Base-by-base conservation (phyloP, 2,113 vertebrate genomes). In the Rhinogobius similis region DNA sequence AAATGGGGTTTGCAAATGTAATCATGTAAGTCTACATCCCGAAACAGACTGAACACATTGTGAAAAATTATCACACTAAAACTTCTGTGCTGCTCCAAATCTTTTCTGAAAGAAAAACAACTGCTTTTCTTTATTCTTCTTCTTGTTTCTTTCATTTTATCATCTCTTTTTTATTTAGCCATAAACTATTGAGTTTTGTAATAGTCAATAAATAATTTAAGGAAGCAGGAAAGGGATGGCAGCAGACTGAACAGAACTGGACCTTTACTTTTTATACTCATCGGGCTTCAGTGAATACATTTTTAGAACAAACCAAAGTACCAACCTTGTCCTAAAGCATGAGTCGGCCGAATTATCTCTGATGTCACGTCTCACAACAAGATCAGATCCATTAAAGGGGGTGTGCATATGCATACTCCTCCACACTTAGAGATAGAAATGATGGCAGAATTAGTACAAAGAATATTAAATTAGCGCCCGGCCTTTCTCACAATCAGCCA, bases 141-240 rank as follows among this genome's bases (percentile, higher is more conserved):
- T 23, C 20, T 21, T 8, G n/a, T n/a, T 11, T 1, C 5, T 72
- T 48, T 21, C 44, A 50, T 44, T 75, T n/a, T 24, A 38, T 50
- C 10, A 14, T 67, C 23, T 75, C 36, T 4, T 29, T 69, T 61
- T 41, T 8, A 36, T 41, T 20, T 26, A 77, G 65, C 41, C 14
- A 63, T 70, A 44, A 26, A 46, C 53, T 66, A 21, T 68, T 61
- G 56, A 72, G 41, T 18, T 61, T 64, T 68, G 76, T 61, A 64
- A 68, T 71, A 71, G 63, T 72, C 78, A 72, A 86, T 91, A 78
- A 91, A 86, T 90, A 86, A 87, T 82, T 78, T 44, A 89, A 61
- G 50, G 81, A 62, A 46, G 20, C 64, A 38, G 52, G 66, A 41
- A 44, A 76, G 61, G 44, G 63, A 55, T 70, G 27, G 53, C 36